Conservation (phyloP, 2,888 invertebrate genomes). For the Hartigia nigra region DNA sequence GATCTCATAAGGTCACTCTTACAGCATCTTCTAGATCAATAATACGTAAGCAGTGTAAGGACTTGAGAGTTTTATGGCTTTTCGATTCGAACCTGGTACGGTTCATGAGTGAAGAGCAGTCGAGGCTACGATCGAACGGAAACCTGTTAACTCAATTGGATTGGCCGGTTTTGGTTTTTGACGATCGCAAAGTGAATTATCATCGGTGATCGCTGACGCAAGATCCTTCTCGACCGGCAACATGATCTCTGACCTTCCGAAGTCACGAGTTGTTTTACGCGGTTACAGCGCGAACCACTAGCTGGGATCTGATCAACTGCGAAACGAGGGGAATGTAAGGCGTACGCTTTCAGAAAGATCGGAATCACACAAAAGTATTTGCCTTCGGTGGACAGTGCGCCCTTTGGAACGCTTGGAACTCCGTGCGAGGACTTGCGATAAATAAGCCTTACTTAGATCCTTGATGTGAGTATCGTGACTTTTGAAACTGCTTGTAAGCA, state of each 20-base stretch:
- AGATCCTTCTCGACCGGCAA: slow-evolving; percentile 55
- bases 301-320: slow-evolving; percentile 33
- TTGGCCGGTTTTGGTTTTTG: slow-evolving; percentile 27
- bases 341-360: slow-evolving; percentile 40
- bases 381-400: background rate
- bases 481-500: background rate
- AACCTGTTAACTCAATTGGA: background rate
- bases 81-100: background rate
- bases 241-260: slow-evolving; percentile 57
- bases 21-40: background rate
- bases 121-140: background rate
- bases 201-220: slow-evolving; percentile 51
- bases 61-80: background rate
- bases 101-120: background rate
- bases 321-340: slow-evolving; percentile 50
- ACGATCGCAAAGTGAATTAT: slow-evolving; percentile 56
- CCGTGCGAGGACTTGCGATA: background rate
- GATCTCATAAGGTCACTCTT: background rate
- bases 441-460: background rate
- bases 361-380: background rate
- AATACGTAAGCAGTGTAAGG: background rate
- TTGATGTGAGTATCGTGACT: background rate
- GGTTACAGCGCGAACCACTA: slow-evolving; percentile 28
- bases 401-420: background rate
- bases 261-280: slow-evolving; percentile 57